These are phyloP conservation scores for Bradynema listronoti DNA, from an alignment of 1,140 invertebrate species.

Conservation along the genomic window DNA sequence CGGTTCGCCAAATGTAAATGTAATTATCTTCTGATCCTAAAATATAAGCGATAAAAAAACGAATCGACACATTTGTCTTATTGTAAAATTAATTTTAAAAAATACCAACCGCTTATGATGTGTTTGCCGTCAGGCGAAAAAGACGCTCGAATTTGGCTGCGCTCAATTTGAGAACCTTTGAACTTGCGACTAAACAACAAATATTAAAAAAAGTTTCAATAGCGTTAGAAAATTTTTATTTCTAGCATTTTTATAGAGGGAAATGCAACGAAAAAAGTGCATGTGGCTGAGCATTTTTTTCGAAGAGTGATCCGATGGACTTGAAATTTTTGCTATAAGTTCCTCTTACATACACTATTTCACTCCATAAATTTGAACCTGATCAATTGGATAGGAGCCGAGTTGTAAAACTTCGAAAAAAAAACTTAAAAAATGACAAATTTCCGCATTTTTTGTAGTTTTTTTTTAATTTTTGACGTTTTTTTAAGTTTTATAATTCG, in stretches of 20 bases:
- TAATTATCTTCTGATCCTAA: constrained; percentile 89
- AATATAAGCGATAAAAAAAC: constrained; percentile 17
- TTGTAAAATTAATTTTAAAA: constrained; percentile 1
- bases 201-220: neutral
- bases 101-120: constrained; percentile 71
- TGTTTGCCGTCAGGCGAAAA: constrained; percentile 92
- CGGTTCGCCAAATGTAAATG: constrained; percentile 59
- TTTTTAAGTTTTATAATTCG: neutral
- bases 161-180: constrained; percentile 82
- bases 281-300: too few relatives aligned
- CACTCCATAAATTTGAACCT: too few relatives aligned
- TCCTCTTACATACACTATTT: too few relatives aligned
- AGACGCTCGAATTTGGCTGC: constrained; percentile 92
- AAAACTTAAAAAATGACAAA: too few relatives aligned
- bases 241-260: too few relatives aligned
- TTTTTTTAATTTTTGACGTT: neutral
- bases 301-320: too few relatives aligned
- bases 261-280: too few relatives aligned
- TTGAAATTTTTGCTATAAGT: too few relatives aligned
- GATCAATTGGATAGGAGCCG: too few relatives aligned
- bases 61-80: constrained; percentile 5
- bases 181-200: constrained; percentile 92
- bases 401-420: too few relatives aligned
- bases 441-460: neutral
- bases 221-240: too few relatives aligned